Percentiles rank a stretch among this genome's conserved stretches.
Evolutionary conservation across 1,140 invertebrate species (phyloP).

Genomic region (Antheraea pernyi): DNA sequence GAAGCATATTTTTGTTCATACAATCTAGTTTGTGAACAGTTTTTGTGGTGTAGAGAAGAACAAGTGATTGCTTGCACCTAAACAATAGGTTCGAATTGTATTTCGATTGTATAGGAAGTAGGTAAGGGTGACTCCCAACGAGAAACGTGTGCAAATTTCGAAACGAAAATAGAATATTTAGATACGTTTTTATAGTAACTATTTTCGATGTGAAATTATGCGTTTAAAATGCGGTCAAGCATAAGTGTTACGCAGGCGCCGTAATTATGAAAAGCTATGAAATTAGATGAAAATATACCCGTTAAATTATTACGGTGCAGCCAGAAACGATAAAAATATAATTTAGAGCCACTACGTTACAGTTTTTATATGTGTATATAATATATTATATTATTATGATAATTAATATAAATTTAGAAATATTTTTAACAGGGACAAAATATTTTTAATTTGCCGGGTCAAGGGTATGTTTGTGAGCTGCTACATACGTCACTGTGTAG

Average conservation of each 20-base stretch:
- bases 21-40: too few species aligned
- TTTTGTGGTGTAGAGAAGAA: too few species aligned
- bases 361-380: not conserved
- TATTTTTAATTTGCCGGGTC: not conserved
- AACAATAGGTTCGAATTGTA: not conserved
- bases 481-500: not conserved
- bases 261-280: constrained; percentile 1
- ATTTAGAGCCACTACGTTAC: not conserved
- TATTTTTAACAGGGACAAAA: not conserved
- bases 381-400: not conserved
- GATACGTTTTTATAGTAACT: not conserved
- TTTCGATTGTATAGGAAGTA: not conserved
- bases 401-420: not conserved
- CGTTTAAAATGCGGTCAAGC: constrained; percentile 1
- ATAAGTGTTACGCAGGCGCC: constrained; percentile 1
- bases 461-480: not conserved
- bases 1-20: too few species aligned
- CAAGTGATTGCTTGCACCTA: too few species aligned
- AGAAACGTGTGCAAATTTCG: not conserved
- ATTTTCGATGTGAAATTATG: constrained; percentile 3
- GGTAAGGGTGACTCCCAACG: not conserved
- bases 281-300: constrained; percentile 1
- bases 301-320: not conserved
- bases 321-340: constrained; percentile 1
- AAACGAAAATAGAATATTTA: not conserved